phyloP scores from a whole-genome alignment of 2,888 invertebrate species.

The Trachelus tabidus region DNA sequence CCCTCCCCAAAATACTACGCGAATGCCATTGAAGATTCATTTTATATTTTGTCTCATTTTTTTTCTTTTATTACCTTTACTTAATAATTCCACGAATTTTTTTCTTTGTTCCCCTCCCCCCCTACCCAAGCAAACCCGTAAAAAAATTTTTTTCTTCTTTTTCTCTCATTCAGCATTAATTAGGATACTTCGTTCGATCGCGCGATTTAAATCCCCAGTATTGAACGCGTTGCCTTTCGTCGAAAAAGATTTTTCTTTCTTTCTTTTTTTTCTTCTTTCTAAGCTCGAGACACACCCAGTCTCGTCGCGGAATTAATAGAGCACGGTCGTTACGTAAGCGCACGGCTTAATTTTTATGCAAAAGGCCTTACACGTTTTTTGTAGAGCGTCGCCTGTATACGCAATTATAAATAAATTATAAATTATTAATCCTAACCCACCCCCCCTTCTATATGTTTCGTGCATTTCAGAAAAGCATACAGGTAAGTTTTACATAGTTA shows the following conservation, averaged over 20 bases:
- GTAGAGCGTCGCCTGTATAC: conserved; percentile 44
- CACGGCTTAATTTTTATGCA: conserved; percentile 59
- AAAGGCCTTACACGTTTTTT: conserved; percentile 55
- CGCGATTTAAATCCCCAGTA: not conserved
- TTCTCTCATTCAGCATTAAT: not conserved
- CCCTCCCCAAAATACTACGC: not conserved
- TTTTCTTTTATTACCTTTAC: not conserved
- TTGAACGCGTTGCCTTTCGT: not conserved
- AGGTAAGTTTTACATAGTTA: conserved; percentile 68
- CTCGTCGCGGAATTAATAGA: conserved; percentile 19
- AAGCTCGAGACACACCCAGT: conserved; percentile 27
- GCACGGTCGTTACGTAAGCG: conserved; percentile 18
- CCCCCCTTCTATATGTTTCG: conserved; percentile 88
- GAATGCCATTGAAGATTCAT: not conserved
- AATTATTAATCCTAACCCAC: conserved; percentile 63
- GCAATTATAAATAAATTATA: conserved; percentile 65
- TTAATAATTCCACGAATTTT: not conserved
- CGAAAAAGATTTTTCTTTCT: not conserved
- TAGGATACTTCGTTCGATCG: not conserved
- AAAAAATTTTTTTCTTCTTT: not conserved
- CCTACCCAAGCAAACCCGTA: not conserved
- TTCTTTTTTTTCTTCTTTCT: not conserved
- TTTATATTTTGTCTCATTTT: not conserved
- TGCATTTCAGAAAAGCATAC: conserved; percentile 89
- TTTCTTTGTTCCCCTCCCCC: not conserved